Percentiles rank a stretch among this genome's conserved stretches.
phyloP scores from a whole-genome alignment of 2,113 vertebrate species.

The Mandrillus leucophaeus region DNA sequence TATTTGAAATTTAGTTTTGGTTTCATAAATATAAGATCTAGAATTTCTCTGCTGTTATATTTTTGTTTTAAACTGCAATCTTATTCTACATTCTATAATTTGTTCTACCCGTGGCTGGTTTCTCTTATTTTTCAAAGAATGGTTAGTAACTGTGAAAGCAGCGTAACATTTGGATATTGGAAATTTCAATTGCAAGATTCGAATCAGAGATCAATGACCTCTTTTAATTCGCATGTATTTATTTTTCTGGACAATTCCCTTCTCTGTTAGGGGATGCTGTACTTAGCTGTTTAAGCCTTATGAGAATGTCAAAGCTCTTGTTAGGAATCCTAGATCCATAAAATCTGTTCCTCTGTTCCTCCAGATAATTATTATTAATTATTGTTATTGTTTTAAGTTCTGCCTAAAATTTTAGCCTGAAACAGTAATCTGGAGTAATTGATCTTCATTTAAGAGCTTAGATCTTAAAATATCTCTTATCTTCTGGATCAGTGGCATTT shows the following conservation, averaged over 20 bases:
- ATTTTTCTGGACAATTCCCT: not conserved
- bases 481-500: not conserved
- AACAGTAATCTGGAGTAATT: not conserved
- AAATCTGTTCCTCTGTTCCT: not conserved
- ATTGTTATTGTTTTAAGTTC: conserved; percentile 1
- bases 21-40: conserved; percentile 1
- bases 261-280: not conserved
- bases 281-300: not conserved
- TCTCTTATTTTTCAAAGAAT: not conserved
- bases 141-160: not conserved
- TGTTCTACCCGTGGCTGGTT: not conserved
- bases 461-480: not conserved
- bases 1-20: conserved; percentile 28
- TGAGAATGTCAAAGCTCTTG: conserved; percentile 3
- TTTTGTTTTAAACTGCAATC: not conserved
- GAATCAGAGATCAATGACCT: not conserved
- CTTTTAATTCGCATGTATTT: not conserved
- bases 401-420: not conserved
- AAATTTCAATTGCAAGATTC: not conserved
- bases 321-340: not conserved
- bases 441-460: not conserved
- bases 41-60: not conserved
- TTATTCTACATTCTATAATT: not conserved
- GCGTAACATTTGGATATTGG: not conserved
- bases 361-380: not conserved